phyloP scores from a whole-genome alignment of 2,888 invertebrate genomes.

The Ormyrus pomaceus region DNA sequence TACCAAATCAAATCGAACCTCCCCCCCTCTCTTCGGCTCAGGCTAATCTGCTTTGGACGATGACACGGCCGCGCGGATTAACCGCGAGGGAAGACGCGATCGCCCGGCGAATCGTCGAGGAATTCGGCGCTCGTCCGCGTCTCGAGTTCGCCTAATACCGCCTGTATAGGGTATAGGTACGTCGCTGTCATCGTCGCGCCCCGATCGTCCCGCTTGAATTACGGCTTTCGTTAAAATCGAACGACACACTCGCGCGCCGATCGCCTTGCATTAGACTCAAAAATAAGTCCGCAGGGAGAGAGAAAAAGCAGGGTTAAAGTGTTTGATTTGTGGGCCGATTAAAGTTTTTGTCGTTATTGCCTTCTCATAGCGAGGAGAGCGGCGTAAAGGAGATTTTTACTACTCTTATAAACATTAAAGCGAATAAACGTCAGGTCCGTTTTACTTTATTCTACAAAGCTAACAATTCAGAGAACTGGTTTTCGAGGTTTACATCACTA shows the following conservation, averaged over 20 bases:
- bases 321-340: not conserved
- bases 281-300: no score
- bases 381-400: slow-evolving; percentile 43
- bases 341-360: slow-evolving; percentile 34
- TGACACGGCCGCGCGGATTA: slow-evolving; percentile 49
- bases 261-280: no score
- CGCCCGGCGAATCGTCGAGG: not conserved
- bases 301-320: no score
- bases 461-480: slow-evolving; percentile 38
- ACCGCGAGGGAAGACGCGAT: slow-evolving; percentile 1
- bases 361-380: slow-evolving; percentile 31
- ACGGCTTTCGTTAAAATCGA: no score
- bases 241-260: no score
- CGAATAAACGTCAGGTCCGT: slow-evolving; percentile 27
- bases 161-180: not conserved
- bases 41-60: slow-evolving; percentile 61
- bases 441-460: slow-evolving; percentile 25
- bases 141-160: not conserved
- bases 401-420: slow-evolving; percentile 37
- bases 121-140: no score
- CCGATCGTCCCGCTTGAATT: no score
- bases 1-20: slow-evolving; percentile 54
- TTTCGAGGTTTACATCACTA: slow-evolving; percentile 34
- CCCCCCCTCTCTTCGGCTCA: not conserved
- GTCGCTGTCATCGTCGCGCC: not conserved